Evolutionary conservation across 1,140 invertebrate genomes (phyloP), one percentile per base, ranked within the genome.

Genomic region (Drosophila mauritiana): DNA sequence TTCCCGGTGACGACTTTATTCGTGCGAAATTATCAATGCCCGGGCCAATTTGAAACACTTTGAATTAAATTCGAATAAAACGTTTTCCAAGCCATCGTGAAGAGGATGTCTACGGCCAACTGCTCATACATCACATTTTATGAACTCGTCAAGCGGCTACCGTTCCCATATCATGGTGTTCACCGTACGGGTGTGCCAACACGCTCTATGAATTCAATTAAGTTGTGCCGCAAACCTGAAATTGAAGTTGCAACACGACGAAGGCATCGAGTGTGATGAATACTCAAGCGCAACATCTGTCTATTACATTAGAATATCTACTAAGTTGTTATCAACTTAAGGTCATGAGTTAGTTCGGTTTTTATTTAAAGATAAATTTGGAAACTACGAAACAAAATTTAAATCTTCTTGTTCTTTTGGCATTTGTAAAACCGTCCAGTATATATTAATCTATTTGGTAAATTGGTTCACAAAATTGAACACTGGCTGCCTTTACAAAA

Each of bases 1-100:
- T 82, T 74, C 73, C 58, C 55, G 39, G 45, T 91, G 89, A 91
- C 77, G 72, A 82, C 89, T 91, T 82, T 64, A 91, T 91, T 51
- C 49, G 49, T 62, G 84, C 64, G 58, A 72, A 78, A 74, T 73
- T 77, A 59, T 70, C 67, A 73, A 74, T 64, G 70, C 67, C 76
- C 64, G 36, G 48, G 40, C 55, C 55, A 79, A 91, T 91, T 90
- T 68, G 80, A 79, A 90, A 91, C 84, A 90, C 85, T 90, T 73
- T 73, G 80, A 77, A 91, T 88, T 78, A 91, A 90, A 90, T 84
- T 78, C 84, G 55, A 85, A 91, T 91, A 86, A 90, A 91, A 81
- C 73, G 73, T 73, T 88, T 81, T 78, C 54, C 40, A 27, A 57
- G 20, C 40, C 48, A 59, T 39, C 11, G 27, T 40, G 17, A 42